phyloP scores from a whole-genome alignment of 2,113 vertebrate species.

The Callaeas wilsoni region DNA sequence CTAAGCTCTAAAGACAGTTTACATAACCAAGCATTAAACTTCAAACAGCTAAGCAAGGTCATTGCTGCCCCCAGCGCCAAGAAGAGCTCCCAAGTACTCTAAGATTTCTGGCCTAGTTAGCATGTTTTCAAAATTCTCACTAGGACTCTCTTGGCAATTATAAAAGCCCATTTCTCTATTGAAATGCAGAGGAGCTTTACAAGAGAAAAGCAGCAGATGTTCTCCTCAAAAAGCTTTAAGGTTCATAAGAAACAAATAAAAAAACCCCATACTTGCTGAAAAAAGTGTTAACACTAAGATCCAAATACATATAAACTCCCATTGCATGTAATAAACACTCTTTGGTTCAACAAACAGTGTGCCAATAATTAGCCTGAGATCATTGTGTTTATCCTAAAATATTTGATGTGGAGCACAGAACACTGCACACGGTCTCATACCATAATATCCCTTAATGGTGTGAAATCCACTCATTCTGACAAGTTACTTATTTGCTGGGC shows the following conservation, averaged over 20 bases:
- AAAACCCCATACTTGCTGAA: background rate
- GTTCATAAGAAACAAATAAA: background rate
- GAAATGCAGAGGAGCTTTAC: background rate
- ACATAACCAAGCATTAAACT: slow-evolving; percentile 44
- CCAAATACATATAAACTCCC: background rate
- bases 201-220: background rate
- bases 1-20: slow-evolving; percentile 43
- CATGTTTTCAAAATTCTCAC: background rate
- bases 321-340: background rate
- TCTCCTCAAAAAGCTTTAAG: background rate
- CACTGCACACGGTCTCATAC: background rate
- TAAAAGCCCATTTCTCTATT: background rate
- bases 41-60: slow-evolving; percentile 44
- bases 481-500: background rate
- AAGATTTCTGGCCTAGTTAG: slow-evolving; percentile 31
- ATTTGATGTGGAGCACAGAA: background rate
- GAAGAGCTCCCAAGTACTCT: background rate
- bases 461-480: background rate
- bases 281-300: background rate
- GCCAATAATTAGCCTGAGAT: background rate
- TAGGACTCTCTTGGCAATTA: background rate
- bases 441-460: background rate
- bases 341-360: background rate
- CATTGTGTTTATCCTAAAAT: background rate
- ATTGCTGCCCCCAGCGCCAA: background rate